A percentile compares a stretch with the other conserved stretches of the same genome.
Conservation (phyloP, 2,888 invertebrate species). For the Cephus spinipes region DNA sequence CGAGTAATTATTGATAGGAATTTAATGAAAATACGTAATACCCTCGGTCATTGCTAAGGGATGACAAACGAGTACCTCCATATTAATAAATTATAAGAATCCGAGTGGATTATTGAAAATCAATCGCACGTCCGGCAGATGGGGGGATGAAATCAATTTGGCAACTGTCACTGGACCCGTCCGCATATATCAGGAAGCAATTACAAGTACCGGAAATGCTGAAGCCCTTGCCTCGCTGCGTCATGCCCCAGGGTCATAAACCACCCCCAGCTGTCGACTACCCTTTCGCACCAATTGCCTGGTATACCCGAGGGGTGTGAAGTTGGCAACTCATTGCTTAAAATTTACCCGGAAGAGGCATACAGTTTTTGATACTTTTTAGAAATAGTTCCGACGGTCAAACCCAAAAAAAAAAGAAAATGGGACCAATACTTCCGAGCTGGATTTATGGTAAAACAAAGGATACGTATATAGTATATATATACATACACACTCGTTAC, state of each 20-base stretch:
- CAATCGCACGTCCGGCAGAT: not conserved
- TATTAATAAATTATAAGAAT: not conserved
- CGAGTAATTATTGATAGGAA: not conserved
- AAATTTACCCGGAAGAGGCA: no score
- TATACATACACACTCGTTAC: no score
- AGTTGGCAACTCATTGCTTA: no score
- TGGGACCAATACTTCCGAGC: no score
- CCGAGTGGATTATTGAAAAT: not conserved
- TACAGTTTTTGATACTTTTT: no score
- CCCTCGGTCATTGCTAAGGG: not conserved
- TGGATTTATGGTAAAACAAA: no score
- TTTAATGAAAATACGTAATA: not conserved
- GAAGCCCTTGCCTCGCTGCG: conserved; percentile 19
- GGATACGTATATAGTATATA: no score
- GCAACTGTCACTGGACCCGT: conserved; percentile 4
- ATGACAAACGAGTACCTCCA: not conserved
- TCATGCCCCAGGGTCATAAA: not conserved
- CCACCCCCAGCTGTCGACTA: not conserved
- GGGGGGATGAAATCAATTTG: not conserved
- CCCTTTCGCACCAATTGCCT: conserved; percentile 17
- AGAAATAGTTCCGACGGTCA: no score
- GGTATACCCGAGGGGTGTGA: conserved; percentile 11
- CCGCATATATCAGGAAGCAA: conserved; percentile 28
- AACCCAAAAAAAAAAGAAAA: no score
- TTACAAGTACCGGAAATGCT: conserved; percentile 29